Conservation (phyloP, 2,113 vertebrate species). For the Romanogobio albipinnatus region DNA sequence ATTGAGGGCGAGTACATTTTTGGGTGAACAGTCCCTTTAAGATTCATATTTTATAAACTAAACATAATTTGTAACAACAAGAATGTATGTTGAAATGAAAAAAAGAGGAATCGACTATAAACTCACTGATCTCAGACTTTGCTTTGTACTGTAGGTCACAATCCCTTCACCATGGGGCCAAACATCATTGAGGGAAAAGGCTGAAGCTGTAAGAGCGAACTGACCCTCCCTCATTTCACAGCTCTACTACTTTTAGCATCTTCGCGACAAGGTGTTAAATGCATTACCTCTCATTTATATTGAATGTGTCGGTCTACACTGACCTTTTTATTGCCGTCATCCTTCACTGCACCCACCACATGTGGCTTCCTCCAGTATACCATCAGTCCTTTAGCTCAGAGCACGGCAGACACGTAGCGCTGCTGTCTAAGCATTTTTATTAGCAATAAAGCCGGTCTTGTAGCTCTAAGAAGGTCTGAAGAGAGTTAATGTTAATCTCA, state of each 20-base stretch:
- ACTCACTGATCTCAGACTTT: background rate
- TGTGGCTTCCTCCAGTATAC: constrained; percentile 1
- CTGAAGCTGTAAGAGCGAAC: background rate
- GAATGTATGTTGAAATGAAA: background rate
- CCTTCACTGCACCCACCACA: background rate
- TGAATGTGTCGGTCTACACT: constrained; percentile 20
- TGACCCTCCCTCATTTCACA: background rate
- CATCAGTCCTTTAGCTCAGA: background rate
- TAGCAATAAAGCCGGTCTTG: constrained; percentile 10
- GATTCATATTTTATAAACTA: background rate
- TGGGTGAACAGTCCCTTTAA: background rate
- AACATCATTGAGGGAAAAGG: background rate
- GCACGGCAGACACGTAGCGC: background rate
- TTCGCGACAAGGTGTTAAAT: constrained; percentile 22
- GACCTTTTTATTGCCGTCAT: constrained; percentile 18
- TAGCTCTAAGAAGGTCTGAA: background rate
- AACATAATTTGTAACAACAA: background rate
- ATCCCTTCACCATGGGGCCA: background rate
- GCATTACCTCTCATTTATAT: constrained; percentile 17
- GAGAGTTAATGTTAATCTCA: constrained; percentile 29
- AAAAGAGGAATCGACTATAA: background rate
- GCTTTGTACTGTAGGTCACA: no score
- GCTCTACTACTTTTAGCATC: constrained; percentile 12
- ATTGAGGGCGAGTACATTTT: background rate
- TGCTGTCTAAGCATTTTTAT: constrained; percentile 25